Base-by-base conservation (phyloP, 2,888 invertebrate genomes). In the Ophion obscuratus region DNA sequence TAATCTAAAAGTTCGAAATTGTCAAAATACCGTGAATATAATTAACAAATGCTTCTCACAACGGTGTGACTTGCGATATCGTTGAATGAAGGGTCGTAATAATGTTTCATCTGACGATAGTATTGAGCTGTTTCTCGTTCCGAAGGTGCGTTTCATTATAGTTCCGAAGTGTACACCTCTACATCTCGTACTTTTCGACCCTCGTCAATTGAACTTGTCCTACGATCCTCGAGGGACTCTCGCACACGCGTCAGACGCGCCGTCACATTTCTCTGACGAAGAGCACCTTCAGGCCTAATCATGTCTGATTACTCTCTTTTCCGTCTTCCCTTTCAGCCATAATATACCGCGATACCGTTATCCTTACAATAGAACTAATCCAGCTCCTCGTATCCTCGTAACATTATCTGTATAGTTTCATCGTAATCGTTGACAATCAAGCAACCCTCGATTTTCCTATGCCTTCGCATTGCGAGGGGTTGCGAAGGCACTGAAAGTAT, bases 321-420 rank as follows among this genome's bases (percentile, higher is more conserved):
- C 62, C 57, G 31, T 9, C 40, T 59, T 47, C 61, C 53, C 40
- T 67, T 53, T 73, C 57, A 44, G 53, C 53, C 10, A 40, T 78
- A 40, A 64, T 66, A 73, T 14, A 66, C 62, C 40, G 67, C 14
- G 62, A 73, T 74, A 74, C 53, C 74, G 74, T 73, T 78, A 85
- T 81, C 76, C 57, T 73, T 68, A 31, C 62, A 61, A 76, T 36
- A 20, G n/a, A 78, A 85, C 76, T 77, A 84, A 81, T 81, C 67
- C 81, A 68, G 44, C 14, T 14, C 14, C 53, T 84, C 61, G 40
- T 44, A 70, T 66, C 20, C 73, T 44, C 68, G 57, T 61, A 61
- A 67, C 57, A 74, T 44, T 68, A 62, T 57, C 61, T 24, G 57
- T 61, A 77, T 64, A 62, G 62, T 71, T 76, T 77, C 70, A 31